These are phyloP conservation scores for Agrochola lychnidis DNA, from an alignment of 2,888 invertebrate genomes.

Conservation along the genomic window DNA sequence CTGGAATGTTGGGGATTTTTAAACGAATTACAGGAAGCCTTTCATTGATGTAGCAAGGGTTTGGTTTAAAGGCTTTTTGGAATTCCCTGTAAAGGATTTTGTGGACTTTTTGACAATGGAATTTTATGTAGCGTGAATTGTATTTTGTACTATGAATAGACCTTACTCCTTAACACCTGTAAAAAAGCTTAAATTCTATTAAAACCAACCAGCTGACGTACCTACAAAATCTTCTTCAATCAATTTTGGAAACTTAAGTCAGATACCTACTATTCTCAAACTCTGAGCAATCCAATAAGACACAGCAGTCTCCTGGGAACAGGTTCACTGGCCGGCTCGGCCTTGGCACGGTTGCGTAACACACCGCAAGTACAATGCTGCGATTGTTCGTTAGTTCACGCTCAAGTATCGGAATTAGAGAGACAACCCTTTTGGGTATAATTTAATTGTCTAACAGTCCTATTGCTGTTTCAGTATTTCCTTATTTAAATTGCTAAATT, in stretches of 20 bases:
- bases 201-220: background rate
- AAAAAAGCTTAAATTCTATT: background rate
- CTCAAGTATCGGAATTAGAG: slow-evolving; percentile 13
- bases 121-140: background rate
- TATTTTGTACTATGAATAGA: background rate
- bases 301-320: slow-evolving; percentile 31
- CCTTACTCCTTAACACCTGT: background rate
- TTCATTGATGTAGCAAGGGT: background rate
- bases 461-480: background rate
- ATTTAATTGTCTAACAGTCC: slow-evolving; percentile 3
- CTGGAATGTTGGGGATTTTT: slow-evolving; percentile 23
- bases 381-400: slow-evolving; percentile 39
- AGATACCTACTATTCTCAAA: background rate
- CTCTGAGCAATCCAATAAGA: slow-evolving; percentile 30
- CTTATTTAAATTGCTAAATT: background rate
- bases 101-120: background rate
- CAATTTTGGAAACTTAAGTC: background rate
- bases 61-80: background rate
- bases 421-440: slow-evolving; percentile 32
- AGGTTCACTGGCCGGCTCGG: slow-evolving; percentile 60
- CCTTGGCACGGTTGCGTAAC: slow-evolving; percentile 65
- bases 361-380: slow-evolving; percentile 54
- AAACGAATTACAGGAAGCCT: slow-evolving; percentile 21
- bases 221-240: background rate
- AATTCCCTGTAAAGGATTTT: slow-evolving; percentile 2